A percentile compares a stretch with the other conserved stretches of the same genome.
These are phyloP conservation scores for Galaxias olidus DNA, from an alignment of 2,797 vertebrate genomes.

Conservation along the genomic window DNA sequence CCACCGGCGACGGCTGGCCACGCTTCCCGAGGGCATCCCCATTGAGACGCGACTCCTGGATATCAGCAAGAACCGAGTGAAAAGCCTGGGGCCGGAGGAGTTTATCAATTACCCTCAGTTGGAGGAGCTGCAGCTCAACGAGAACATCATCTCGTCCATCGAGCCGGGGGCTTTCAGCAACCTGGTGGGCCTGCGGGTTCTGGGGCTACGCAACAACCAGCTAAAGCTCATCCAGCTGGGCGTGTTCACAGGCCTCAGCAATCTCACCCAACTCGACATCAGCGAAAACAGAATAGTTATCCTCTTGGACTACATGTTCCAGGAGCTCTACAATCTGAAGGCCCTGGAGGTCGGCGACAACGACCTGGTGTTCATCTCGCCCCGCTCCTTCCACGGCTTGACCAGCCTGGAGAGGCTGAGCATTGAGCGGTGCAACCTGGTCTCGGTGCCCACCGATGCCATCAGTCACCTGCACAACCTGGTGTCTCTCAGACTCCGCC, in stretches of 20 bases:
- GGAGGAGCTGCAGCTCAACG: conserved; percentile 95
- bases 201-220: conserved; percentile 94
- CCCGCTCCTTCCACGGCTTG: conserved; percentile 93
- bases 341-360: conserved; percentile 97
- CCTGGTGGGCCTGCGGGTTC: conserved; percentile 90
- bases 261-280: conserved; percentile 96
- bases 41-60: conserved; percentile 92
- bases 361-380: conserved; percentile 96
- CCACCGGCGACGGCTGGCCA: conserved; percentile 87
- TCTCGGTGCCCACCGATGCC: conserved; percentile 93
- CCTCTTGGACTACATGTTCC: conserved; percentile 97
- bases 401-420: conserved; percentile 94
- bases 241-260: conserved; percentile 95
- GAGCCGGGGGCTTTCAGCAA: conserved; percentile 96
- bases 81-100: conserved; percentile 92
- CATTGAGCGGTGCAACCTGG: conserved; percentile 94
- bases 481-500: conserved; percentile 86
- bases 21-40: conserved; percentile 93
- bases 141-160: conserved; percentile 92
- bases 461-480: conserved; percentile 95
- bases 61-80: conserved; percentile 96
- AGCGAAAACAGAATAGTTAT: conserved; percentile 99
- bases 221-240: conserved; percentile 96
- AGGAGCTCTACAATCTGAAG: conserved; percentile 96
- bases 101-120: conserved; percentile 94